Percentiles rank a stretch among this genome's conserved stretches.
phyloP scores from a whole-genome alignment of 1,140 invertebrate species.

The Drosophila orosa region DNA sequence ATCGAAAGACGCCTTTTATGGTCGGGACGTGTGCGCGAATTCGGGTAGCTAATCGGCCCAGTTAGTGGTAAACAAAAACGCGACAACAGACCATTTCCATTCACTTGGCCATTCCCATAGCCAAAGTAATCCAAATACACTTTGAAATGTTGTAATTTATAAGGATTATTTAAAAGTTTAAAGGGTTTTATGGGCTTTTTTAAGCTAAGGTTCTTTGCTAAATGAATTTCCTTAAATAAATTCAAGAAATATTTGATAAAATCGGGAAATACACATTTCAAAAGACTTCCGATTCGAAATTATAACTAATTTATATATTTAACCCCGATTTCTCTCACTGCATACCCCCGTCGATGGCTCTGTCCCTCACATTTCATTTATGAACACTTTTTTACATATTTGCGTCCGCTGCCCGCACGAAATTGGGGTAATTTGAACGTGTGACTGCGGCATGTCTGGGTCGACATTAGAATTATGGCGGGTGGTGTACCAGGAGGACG shows the following conservation, averaged over 20 bases:
- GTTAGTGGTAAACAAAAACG: conserved; percentile 39
- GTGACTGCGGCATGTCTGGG: conserved; percentile 64
- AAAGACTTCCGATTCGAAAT: background rate
- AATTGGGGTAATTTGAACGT: conserved; percentile 82
- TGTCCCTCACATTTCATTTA: conserved; percentile 78
- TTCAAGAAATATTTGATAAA: background rate
- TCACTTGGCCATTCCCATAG: conserved; percentile 25
- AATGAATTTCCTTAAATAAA: background rate
- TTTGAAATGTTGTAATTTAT: background rate
- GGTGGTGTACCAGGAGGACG: conserved; percentile 20
- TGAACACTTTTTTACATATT: conserved; percentile 74
- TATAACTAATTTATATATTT: background rate
- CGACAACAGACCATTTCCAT: conserved; percentile 51
- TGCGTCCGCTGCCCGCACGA: conserved; percentile 69
- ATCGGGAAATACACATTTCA: too few relatives aligned
- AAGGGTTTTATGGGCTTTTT: background rate
- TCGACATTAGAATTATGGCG: conserved; percentile 74
- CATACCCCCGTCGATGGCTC: conserved; percentile 23
- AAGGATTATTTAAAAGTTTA: background rate
- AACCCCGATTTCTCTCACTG: background rate
- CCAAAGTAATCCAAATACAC: conserved; percentile 16
- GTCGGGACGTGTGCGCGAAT: conserved; percentile 74
- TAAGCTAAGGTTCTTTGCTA: background rate
- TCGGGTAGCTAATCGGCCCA: conserved; percentile 76
- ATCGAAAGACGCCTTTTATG: conserved; percentile 66